A percentile compares a stretch with the other conserved stretches of the same genome.
Conservation (phyloP, 1,140 invertebrate species). For the Camponotus vicinus region DNA sequence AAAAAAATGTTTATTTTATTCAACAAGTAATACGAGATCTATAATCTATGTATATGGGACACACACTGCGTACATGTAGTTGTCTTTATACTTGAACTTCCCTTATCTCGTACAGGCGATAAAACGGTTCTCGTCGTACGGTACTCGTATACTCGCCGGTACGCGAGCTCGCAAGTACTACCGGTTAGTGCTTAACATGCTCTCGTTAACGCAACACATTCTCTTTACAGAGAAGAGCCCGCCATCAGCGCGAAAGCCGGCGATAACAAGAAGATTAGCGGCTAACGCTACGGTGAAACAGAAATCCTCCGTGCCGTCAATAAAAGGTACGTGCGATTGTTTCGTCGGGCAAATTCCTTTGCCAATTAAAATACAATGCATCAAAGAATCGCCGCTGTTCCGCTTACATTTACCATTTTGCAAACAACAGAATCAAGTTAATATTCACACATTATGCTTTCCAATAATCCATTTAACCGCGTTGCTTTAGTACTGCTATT, state of each 20-base stretch:
- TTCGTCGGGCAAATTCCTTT: not conserved
- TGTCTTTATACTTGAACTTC: conserved; percentile 6
- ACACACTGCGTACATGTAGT: not conserved
- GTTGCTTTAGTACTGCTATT: conserved; percentile 7
- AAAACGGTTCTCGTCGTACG: conserved; percentile 71
- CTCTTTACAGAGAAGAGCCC: conserved; percentile 80
- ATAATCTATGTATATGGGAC: no score
- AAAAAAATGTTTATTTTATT: no score
- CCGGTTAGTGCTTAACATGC: conserved; percentile 55
- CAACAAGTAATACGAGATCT: no score
- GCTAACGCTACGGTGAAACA: conserved; percentile 66
- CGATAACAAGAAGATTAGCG: conserved; percentile 72
- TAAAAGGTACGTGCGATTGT: conserved; percentile 66
- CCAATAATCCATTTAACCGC: conserved; percentile 69
- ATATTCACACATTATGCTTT: conserved; percentile 62
- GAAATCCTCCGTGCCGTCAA: conserved; percentile 54
- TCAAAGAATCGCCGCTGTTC: not conserved
- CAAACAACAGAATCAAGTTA: not conserved
- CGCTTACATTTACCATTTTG: not conserved
- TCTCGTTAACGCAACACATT: conserved; percentile 71
- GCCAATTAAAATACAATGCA: no score
- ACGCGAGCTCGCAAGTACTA: conserved; percentile 28
- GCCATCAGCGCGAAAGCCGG: conserved; percentile 74
- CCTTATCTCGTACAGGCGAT: conserved; percentile 55
- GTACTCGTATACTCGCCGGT: conserved; percentile 53